Evolutionary conservation across 2,113 vertebrate species (phyloP).

Genomic region (Odontesthes bonariensis): DNA sequence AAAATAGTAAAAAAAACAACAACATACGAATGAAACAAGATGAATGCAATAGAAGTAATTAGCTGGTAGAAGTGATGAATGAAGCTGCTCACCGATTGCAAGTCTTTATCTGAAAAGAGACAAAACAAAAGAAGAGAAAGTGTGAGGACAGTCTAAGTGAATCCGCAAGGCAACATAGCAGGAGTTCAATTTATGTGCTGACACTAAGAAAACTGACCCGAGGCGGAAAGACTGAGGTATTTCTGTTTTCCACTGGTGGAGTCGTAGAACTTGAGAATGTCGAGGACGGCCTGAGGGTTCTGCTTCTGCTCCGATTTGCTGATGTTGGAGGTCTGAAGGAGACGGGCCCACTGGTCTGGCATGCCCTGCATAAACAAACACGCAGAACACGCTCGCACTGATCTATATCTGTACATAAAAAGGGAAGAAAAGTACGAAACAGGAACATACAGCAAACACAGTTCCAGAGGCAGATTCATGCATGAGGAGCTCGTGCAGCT

Average conservation of each 20-base stretch:
- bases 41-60: neutral
- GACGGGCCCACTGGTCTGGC: conserved; percentile 98
- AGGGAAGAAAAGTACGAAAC: neutral
- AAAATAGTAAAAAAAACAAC: neutral
- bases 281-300: conserved; percentile 96
- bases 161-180: neutral
- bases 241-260: conserved; percentile 95
- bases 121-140: conserved; percentile 6
- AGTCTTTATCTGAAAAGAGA: conserved; percentile 79
- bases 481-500: neutral
- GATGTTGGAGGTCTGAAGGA: conserved; percentile 98
- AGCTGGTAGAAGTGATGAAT: neutral
- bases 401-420: conserved; percentile 5
- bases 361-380: conserved; percentile 88
- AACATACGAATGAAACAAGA: neutral
- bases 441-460: neutral
- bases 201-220: conserved; percentile 82
- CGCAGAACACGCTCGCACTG: neutral
- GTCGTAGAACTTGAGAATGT: conserved; percentile 97
- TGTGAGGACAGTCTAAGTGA: conserved; percentile 9
- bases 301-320: conserved; percentile 98
- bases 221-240: conserved; percentile 92
- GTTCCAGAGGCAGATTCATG: neutral
- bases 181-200: neutral
- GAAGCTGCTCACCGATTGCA: conserved; percentile 65